Base-by-base conservation (phyloP, 2,797 vertebrate species). In the Pipistrellus pipistrellus region DNA sequence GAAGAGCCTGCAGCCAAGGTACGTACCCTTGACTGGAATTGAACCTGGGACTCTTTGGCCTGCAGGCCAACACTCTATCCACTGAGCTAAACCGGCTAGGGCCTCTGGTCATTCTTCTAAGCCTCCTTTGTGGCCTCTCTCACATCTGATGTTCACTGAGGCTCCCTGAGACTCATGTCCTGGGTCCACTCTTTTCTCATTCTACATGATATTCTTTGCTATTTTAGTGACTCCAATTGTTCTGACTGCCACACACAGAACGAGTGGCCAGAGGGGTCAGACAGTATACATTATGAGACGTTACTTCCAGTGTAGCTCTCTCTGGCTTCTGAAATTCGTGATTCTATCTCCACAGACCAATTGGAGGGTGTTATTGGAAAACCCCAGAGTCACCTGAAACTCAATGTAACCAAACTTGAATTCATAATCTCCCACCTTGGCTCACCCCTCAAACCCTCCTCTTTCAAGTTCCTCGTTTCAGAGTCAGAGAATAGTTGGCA, bases 261-360 rank as follows among this genome's bases (percentile, higher is more conserved):
- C n/a, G n/a, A n/a, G n/a, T n/a, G n/a, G n/a, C n/a, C n/a, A n/a
- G n/a, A n/a, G n/a, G n/a, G n/a, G n/a, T n/a, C n/a, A n/a, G n/a
- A n/a, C n/a, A n/a, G n/a, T 88, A 76, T 18, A 73, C 9, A 57
- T 13, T 41, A 3, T 51, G 44, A 53, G 23, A 87, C 21, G 46
- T 85, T 41, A 59, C 27, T 81, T 86, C 17, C 75, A 46, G 10
- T 20, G 13, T 71, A 86, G 53, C 86, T 48, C 23, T 83, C 17
- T 85, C n/a, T 91, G 4, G 85, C 62, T 93, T 85, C 13, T 82
- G 53, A 96, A 93, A 69, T 77, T n/a, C 38, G 53, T 51, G 35
- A 44, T 18, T 87, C 77, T 90, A 57, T 90, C 85, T 84, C 57
- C 48, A 91, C 86, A 96, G 30, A 91, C 57, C 38, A 93, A 27